phyloP scores from a whole-genome alignment of 2,888 invertebrate genomes.

The Lathronympha strigana region DNA sequence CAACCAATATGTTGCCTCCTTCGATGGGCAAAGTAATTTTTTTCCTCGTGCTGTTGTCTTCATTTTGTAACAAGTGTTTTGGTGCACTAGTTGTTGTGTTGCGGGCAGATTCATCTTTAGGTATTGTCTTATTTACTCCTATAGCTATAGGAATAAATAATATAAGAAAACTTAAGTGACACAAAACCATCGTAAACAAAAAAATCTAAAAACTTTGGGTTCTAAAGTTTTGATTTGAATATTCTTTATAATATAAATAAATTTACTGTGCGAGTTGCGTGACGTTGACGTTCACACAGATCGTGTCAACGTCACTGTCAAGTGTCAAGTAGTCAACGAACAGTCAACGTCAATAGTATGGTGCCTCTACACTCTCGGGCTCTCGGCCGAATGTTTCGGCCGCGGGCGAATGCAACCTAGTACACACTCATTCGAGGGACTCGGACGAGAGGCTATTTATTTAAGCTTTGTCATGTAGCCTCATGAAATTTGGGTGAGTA shows the following conservation, averaged over 20 bases:
- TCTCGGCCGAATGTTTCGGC: too few relatives aligned
- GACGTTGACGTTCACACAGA: constrained; percentile 9
- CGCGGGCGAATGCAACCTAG: too few relatives aligned
- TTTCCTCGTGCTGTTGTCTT: constrained; percentile 52
- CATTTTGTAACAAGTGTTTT: constrained; percentile 25
- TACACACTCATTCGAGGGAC: too few relatives aligned
- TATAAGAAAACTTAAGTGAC: constrained; percentile 18
- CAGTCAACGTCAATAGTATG: too few relatives aligned
- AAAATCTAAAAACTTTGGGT: constrained; percentile 20
- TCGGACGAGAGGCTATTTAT: too few relatives aligned
- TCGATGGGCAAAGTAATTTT: constrained; percentile 56
- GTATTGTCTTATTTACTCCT: constrained; percentile 12
- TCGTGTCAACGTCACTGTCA: too few relatives aligned
- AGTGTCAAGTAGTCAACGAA: neutral
- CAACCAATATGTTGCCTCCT: constrained; percentile 20
- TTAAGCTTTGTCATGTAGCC: too few relatives aligned
- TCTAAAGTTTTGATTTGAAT: constrained; percentile 34
- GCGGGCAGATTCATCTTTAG: constrained; percentile 1
- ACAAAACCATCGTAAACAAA: constrained; percentile 26
- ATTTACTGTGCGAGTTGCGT: neutral
- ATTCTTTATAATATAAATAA: constrained; percentile 30
- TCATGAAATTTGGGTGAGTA: too few relatives aligned
- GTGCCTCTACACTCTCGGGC: too few relatives aligned
- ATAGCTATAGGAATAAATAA: constrained; percentile 31
- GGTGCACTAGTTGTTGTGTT: constrained; percentile 6